phyloP scores from a whole-genome alignment of 2,113 vertebrate species.

The Baryphthengus martii region DNA sequence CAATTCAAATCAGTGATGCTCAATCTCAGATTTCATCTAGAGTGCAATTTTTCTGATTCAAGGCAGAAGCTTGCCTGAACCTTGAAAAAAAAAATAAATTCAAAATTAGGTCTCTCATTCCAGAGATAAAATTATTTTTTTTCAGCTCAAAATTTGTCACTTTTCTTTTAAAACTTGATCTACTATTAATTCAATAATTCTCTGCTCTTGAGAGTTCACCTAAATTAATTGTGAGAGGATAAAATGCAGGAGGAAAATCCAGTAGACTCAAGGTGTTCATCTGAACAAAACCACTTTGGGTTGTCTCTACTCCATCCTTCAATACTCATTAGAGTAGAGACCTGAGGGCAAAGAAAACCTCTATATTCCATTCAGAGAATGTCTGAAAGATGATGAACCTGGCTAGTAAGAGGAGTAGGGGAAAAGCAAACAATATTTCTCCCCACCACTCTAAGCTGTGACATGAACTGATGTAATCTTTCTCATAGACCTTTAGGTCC shows the following conservation, averaged over 20 bases:
- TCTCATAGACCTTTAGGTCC: background rate
- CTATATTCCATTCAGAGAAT: background rate
- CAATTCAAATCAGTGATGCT: background rate
- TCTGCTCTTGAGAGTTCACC: background rate
- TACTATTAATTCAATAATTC: background rate
- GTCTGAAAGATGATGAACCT: background rate
- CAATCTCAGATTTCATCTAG: background rate
- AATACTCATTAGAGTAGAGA: background rate
- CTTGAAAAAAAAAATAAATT: background rate
- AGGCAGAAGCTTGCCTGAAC: background rate
- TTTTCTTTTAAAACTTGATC: background rate
- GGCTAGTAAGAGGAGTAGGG: background rate
- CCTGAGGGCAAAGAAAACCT: background rate
- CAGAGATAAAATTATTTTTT: background rate
- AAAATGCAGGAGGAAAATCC: background rate
- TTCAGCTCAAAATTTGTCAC: background rate
- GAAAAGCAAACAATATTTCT: background rate
- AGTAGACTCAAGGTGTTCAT: background rate
- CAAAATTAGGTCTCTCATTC: background rate
- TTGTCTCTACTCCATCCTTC: background rate
- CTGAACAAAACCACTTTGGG: background rate
- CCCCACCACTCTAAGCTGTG: background rate
- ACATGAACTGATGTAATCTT: background rate
- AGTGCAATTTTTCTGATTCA: background rate
- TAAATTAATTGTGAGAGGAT: background rate